Evolutionary conservation across 2,113 vertebrate species (phyloP), one percentile per base, ranked within the genome.

Genomic region (Dromaius novaehollandiae): DNA sequence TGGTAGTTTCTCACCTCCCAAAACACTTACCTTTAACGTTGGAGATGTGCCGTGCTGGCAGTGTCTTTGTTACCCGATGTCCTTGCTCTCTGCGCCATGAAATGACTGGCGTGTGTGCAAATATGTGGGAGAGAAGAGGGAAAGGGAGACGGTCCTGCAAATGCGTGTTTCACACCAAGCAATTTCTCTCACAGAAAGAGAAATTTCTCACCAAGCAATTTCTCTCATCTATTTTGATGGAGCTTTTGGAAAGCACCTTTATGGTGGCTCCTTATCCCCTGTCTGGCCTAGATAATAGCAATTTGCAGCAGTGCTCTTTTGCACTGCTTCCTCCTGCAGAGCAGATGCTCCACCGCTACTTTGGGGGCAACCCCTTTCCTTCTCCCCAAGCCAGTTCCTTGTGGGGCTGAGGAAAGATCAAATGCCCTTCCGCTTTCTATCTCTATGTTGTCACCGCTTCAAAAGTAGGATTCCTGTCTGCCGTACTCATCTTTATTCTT

Each of bases 11-110:
- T 89, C 20, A 25, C 34, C 81, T 76, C 8, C 8, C 15, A 75
- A 34, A 90, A 82, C 14, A 81, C 1, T 16, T 44, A 25, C 25
- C 30, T 74, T 22, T 77, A 42, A 28, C 26, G 18, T 48, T 90
- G 58, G 53, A 2, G 4, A n/a, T 28, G 36, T 28, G 12, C 22
- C 42, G 5, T 53, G 53, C 13, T 51, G 65, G 16, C 15, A 2
- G 2, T 68, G 15, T 56, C 24, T 56, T 89, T 2, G 0, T 46
- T 66, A 71, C 19, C 13, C 18, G 24, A 46, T 0, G 1, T 42
- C 15, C 12, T 66, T 85, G 4, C 16, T 34, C 13, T 44, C 40
- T 58, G 53, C 14, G 76, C 20, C 26, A 63, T 55, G 76, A 93
- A 51, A 61, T 58, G 36, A 60, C 19, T 28, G 7, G 70, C 26